A percentile compares a stretch with the other conserved stretches of the same genome.
These are phyloP conservation scores for Myotis brandtii DNA, from an alignment of 2,113 vertebrate genomes.

Conservation along the genomic window DNA sequence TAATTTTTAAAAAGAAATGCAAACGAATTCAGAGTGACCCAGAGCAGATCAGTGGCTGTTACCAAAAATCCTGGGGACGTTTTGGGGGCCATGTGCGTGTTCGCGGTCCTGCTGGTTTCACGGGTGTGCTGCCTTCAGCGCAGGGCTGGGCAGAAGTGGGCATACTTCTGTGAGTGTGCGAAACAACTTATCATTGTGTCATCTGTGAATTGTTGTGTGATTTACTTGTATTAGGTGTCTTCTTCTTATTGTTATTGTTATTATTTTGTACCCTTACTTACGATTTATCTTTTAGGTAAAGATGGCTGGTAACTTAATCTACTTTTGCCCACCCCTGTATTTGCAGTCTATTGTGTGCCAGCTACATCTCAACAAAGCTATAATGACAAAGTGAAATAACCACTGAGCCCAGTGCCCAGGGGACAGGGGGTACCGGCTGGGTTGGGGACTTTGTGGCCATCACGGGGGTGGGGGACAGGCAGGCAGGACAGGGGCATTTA, in stretches of 20 bases:
- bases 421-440: background rate
- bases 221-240: background rate
- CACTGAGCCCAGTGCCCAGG: background rate
- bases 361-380: background rate
- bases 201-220: background rate
- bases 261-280: background rate
- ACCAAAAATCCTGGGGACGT: background rate
- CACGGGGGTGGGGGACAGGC: background rate
- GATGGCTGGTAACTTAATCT: background rate
- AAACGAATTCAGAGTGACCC: rapidly evolving
- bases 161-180: no score
- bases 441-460: background rate
- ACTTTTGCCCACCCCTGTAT: background rate
- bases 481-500: background rate
- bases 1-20: background rate
- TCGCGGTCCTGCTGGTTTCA: background rate
- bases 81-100: no score
- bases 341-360: background rate
- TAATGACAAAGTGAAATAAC: background rate
- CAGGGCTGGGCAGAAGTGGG: background rate
- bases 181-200: background rate
- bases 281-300: background rate
- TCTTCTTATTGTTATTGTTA: background rate
- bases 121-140: background rate
- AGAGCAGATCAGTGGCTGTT: background rate